A percentile compares a stretch with the other conserved stretches of the same genome.
These are phyloP conservation scores for Amphiprion clarkii DNA, from an alignment of 2,797 vertebrate species.

Conservation along the genomic window DNA sequence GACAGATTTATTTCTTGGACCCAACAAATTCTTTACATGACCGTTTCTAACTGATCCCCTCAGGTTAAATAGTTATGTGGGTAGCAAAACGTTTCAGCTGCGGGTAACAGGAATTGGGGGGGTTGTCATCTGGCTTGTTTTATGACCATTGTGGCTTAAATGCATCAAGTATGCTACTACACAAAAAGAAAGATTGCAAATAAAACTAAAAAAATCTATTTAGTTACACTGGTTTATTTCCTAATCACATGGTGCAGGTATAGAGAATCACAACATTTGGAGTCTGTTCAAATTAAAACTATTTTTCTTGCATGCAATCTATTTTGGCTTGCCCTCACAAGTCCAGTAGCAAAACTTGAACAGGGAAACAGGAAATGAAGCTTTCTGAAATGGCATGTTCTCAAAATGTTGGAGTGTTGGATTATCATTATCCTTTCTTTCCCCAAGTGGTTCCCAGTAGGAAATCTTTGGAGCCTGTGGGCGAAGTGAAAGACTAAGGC, in stretches of 20 bases:
- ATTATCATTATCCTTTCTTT: constrained; percentile 29
- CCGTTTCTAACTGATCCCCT: constrained; percentile 29
- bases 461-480: constrained; percentile 37
- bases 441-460: constrained; percentile 26
- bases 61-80: neutral
- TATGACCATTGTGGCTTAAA: neutral
- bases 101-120: constrained; percentile 3
- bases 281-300: neutral
- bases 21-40: constrained; percentile 15
- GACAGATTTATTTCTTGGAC: neutral
- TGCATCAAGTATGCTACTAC: neutral
- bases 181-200: neutral
- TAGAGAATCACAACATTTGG: neutral
- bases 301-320: neutral
- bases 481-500: constrained; percentile 45
- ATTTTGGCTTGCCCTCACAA: neutral
- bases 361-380: neutral
- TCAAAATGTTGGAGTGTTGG: constrained; percentile 20
- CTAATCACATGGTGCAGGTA: neutral
- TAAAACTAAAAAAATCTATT: too few relatives aligned
- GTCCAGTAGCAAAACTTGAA: constrained; percentile 17
- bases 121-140: neutral
- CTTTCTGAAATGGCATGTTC: neutral
- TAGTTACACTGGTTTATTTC: neutral
- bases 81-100: constrained; percentile 24